Percentiles rank a stretch among this genome's conserved stretches.
Evolutionary conservation across 2,797 vertebrate species (phyloP).

Genomic region (Sebastiscus albofasciatus): DNA sequence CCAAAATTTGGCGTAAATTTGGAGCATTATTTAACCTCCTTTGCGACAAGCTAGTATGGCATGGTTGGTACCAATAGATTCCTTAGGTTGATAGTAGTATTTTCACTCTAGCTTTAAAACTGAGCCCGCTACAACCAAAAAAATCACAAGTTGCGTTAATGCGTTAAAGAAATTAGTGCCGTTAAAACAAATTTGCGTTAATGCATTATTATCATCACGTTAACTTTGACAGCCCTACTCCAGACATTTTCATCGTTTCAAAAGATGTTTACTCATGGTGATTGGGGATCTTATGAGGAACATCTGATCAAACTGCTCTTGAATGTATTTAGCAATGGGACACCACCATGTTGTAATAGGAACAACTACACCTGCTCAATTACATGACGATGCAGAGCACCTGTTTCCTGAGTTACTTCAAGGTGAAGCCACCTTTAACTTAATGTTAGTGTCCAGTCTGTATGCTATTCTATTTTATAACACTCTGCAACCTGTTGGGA

Average conservation of each 20-base stretch:
- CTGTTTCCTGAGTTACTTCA: neutral
- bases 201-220: no score
- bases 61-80: fast-evolving
- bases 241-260: neutral
- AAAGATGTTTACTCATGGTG: neutral
- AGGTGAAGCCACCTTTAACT: neutral
- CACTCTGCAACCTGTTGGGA: neutral
- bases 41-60: no score
- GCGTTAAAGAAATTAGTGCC: no score
- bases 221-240: no score
- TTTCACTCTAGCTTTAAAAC: no score
- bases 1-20: no score
- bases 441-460: neutral
- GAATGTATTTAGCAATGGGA: neutral
- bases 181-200: no score
- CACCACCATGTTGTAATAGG: neutral
- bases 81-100: no score
- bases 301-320: neutral
- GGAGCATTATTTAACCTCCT: no score
- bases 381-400: neutral
- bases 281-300: neutral
- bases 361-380: neutral
- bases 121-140: no score
- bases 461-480: neutral
- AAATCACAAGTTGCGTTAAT: no score